These are phyloP conservation scores for Pristionchus mayeri DNA, from an alignment of 2,888 invertebrate species.

Conservation along the genomic window DNA sequence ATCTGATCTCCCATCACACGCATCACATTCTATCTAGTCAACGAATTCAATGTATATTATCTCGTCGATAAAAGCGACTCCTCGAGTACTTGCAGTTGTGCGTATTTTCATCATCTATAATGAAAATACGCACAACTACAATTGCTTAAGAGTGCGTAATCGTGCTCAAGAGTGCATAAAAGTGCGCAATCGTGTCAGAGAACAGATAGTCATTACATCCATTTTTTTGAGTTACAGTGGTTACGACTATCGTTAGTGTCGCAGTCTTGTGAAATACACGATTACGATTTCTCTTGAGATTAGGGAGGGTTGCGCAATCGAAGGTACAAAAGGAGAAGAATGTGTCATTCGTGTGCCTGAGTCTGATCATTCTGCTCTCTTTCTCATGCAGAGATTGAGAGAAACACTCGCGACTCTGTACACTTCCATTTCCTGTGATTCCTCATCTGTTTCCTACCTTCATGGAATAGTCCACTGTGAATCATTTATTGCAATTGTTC, in stretches of 20 bases:
- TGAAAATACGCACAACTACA: too few relatives aligned
- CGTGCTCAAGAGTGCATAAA: too few relatives aligned
- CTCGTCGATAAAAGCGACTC: not conserved
- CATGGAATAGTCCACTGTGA: too few relatives aligned
- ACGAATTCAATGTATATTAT: not conserved
- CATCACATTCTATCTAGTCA: not conserved
- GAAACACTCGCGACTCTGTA: not conserved
- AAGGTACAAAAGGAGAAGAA: not conserved
- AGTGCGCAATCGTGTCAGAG: too few relatives aligned
- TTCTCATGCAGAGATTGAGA: not conserved
- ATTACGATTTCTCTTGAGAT: not conserved
- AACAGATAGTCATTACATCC: too few relatives aligned
- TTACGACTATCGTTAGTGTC: not conserved
- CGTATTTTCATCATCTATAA: not conserved
- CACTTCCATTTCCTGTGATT: not conserved
- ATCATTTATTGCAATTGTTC: too few relatives aligned
- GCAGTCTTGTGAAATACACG: not conserved
- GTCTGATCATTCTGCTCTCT: not conserved
- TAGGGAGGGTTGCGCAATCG: not conserved
- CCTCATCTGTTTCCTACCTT: not conserved
- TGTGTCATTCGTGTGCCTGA: not conserved
- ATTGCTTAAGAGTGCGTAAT: too few relatives aligned
- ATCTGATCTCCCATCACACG: not conserved
- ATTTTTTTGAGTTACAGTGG: too few relatives aligned
- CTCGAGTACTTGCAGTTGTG: too few relatives aligned